A percentile compares a stretch with the other conserved stretches of the same genome.
These are phyloP conservation scores for Myiotriccus ornatus DNA, from an alignment of 2,797 vertebrate genomes.

Conservation along the genomic window DNA sequence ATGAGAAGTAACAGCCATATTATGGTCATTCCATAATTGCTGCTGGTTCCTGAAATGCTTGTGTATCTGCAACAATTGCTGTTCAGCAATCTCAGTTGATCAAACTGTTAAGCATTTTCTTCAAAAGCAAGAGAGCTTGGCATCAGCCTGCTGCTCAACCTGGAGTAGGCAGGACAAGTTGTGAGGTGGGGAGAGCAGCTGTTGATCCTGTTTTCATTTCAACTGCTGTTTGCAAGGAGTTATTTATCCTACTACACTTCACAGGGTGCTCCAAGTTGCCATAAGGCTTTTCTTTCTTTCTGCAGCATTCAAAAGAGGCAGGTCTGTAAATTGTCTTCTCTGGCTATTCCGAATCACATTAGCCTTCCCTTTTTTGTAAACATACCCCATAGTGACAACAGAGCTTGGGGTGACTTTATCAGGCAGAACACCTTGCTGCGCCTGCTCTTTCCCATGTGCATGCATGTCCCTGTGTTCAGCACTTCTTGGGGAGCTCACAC, in stretches of 20 bases:
- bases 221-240: background rate
- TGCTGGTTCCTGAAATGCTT: background rate
- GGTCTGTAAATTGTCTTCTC: background rate
- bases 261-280: constrained; percentile 5
- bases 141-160: background rate
- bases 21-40: background rate
- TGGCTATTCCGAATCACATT: background rate
- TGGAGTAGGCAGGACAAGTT: background rate
- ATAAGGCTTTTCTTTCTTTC: constrained; percentile 9
- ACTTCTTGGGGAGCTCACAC: background rate
- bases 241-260: constrained; percentile 15
- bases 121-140: background rate
- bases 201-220: constrained; percentile 24
- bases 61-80: background rate
- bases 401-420: background rate
- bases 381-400: background rate
- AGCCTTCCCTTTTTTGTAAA: background rate
- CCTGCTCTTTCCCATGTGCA: background rate
- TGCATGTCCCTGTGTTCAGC: rapidly evolving
- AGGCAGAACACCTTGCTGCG: rapidly evolving
- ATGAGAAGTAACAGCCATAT: background rate
- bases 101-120: background rate
- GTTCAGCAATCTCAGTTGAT: background rate
- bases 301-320: background rate
- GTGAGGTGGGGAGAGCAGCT: constrained; percentile 3